These are phyloP conservation scores for Drosophila stalkeri DNA, from an alignment of 2,888 invertebrate genomes.

Conservation along the genomic window DNA sequence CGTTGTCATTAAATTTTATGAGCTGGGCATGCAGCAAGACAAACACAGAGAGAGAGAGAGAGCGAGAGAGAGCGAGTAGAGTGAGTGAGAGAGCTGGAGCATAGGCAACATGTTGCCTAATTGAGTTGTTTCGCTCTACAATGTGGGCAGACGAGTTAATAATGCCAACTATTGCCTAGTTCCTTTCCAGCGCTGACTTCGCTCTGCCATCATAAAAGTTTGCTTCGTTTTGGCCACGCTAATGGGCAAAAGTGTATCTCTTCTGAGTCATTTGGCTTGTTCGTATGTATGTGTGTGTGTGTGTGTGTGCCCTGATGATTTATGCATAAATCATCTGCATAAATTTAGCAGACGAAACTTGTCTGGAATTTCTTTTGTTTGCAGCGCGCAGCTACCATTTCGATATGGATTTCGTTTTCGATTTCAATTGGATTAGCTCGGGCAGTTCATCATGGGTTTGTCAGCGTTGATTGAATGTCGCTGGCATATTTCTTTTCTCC, in stretches of 20 bases:
- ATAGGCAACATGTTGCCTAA: slow-evolving; percentile 49
- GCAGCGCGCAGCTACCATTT: slow-evolving; percentile 19
- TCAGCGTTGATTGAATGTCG: slow-evolving; percentile 74
- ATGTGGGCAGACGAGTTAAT: slow-evolving; percentile 34
- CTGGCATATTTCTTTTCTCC: not conserved
- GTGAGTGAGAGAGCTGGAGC: slow-evolving; percentile 2
- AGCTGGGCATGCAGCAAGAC: slow-evolving; percentile 45
- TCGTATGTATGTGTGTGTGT: not conserved
- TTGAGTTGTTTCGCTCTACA: slow-evolving; percentile 72
- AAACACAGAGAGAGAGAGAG: not conserved
- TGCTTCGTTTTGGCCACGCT: slow-evolving; percentile 16
- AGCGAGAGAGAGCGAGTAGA: not conserved
- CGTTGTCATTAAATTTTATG: slow-evolving; percentile 84
- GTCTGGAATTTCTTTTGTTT: slow-evolving; percentile 73
- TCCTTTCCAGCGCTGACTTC: slow-evolving; percentile 4
- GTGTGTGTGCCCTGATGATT: slow-evolving; percentile 30
- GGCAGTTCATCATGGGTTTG: slow-evolving; percentile 61
- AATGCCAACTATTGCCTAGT: slow-evolving; percentile 47
- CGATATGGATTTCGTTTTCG: slow-evolving; percentile 39
- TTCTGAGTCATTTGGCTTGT: slow-evolving; percentile 49
- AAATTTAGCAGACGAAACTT: slow-evolving; percentile 65
- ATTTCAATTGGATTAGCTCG: slow-evolving; percentile 56
- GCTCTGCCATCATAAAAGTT: slow-evolving; percentile 29
- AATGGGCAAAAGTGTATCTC: slow-evolving; percentile 20
- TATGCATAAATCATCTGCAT: slow-evolving; percentile 82